Base-by-base conservation (phyloP, 2,797 vertebrate genomes). In the Peromyscus aztecus region DNA sequence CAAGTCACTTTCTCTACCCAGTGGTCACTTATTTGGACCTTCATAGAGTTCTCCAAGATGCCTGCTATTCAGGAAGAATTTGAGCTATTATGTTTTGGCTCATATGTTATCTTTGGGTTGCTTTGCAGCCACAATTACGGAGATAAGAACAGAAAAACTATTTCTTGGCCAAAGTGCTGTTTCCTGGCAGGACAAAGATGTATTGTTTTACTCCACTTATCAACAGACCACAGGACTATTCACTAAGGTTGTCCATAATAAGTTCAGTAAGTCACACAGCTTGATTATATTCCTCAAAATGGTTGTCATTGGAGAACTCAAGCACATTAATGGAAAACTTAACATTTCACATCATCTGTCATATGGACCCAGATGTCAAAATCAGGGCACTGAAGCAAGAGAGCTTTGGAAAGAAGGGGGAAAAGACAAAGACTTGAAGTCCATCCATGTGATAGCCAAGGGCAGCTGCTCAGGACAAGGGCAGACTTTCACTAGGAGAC, bases 271-370 rank as follows among this genome's bases (percentile, higher is more conserved):
- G 98, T 98, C 98, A 98, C 96, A 97, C 88, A 96, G 95, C 59
- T 52, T 98, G 97, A 97, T 97, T 95, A 93, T 94, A 80, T 95
- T 97, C 77, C 94, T 97, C 92, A 98, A 99, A 98, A 99, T 99
- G 97, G 98, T 97, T 75, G 57, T 96, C 98, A 99, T 99, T 99
- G 99, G 99, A 69, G 21, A 69, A 69, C 31, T 69, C 63, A 27
- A 52, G 67, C 34, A 7, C 40, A 24, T 52, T 52, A n/a, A 49
- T 67, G 43, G 83, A 67, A 85, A 85, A 69, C 34, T 69, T 31
- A 8, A 4, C 31, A 86, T 52, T 52, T 95, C 91, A 87, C 95
- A 96, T 98, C 98, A 98, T 97, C 97, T 97, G 96, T 96, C 96
- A 92, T 96, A 96, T 91, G 89, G 97, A 96, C 65, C 27, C 98